Conservation (phyloP, 2,797 vertebrate genomes). For the Sorex maritimensis region DNA sequence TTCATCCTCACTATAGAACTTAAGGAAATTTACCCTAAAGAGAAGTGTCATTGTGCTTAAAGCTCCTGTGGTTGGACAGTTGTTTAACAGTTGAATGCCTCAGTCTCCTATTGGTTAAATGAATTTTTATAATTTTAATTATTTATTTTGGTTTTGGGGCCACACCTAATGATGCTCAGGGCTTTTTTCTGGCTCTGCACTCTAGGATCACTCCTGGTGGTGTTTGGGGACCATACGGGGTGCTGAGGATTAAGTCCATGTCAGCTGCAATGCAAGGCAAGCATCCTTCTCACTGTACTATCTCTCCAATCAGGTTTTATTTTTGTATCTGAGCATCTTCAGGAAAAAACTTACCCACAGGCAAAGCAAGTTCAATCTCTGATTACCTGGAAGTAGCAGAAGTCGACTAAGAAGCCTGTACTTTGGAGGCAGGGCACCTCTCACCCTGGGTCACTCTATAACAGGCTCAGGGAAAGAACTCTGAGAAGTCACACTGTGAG, state of each 20-base stretch:
- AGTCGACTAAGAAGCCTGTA: background rate
- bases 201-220: no score
- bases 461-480: background rate
- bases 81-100: no score
- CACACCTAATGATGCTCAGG: no score
- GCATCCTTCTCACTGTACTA: no score
- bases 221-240: no score
- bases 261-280: no score
- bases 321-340: slow-evolving; percentile 1
- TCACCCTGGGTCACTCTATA: background rate
- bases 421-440: background rate
- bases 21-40: slow-evolving; percentile 38
- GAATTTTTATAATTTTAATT: background rate
- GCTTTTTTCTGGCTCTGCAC: no score
- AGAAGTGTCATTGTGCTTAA: background rate
- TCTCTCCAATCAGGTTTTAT: background rate
- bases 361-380: background rate
- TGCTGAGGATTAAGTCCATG: no score
- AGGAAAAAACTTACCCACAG: background rate
- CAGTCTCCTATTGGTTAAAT: background rate
- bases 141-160: no score
- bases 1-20: background rate
- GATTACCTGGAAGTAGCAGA: background rate
- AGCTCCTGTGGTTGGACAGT: no score
- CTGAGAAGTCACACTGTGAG: background rate